phyloP scores from a whole-genome alignment of 2,113 vertebrate species.

The Bubo blakistoni region DNA sequence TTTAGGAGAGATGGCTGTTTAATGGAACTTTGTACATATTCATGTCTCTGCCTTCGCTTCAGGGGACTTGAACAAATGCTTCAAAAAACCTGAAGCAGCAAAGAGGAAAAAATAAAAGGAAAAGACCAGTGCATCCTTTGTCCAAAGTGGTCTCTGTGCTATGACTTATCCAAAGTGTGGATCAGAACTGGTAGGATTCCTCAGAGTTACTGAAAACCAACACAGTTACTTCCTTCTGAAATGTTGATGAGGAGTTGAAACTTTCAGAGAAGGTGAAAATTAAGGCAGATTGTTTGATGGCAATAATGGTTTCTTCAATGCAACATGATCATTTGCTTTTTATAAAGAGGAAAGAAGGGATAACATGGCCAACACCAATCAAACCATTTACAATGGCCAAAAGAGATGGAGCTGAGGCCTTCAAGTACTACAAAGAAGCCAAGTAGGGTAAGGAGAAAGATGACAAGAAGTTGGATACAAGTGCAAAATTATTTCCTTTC shows the following conservation, averaged over 20 bases:
- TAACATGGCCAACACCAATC: slow-evolving; percentile 55
- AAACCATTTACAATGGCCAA: slow-evolving; percentile 57
- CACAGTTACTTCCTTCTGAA: slow-evolving; percentile 43
- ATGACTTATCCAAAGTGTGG: slow-evolving; percentile 20
- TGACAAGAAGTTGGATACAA: slow-evolving; percentile 64
- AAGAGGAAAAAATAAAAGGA: slow-evolving; percentile 33
- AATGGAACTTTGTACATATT: slow-evolving; percentile 29
- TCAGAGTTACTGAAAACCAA: slow-evolving; percentile 50
- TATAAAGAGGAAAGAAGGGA: slow-evolving; percentile 38
- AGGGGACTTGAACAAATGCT: slow-evolving; percentile 27
- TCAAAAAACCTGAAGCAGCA: not conserved
- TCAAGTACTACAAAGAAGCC: slow-evolving; percentile 65
- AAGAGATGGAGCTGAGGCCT: slow-evolving; percentile 56
- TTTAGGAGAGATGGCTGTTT: not conserved
- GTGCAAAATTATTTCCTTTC: slow-evolving; percentile 69
- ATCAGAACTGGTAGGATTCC: slow-evolving; percentile 34
- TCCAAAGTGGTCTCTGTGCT: slow-evolving; percentile 20
- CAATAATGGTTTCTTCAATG: slow-evolving; percentile 49
- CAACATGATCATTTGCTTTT: slow-evolving; percentile 32
- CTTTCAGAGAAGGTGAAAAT: slow-evolving; percentile 52
- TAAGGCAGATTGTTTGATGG: slow-evolving; percentile 36
- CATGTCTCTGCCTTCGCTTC: not conserved
- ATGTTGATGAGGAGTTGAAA: slow-evolving; percentile 50
- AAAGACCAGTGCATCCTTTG: slow-evolving; percentile 14
- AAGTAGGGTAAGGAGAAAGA: slow-evolving; percentile 69